phyloP scores from a whole-genome alignment of 2,888 invertebrate species.

The Macaria liturata region DNA sequence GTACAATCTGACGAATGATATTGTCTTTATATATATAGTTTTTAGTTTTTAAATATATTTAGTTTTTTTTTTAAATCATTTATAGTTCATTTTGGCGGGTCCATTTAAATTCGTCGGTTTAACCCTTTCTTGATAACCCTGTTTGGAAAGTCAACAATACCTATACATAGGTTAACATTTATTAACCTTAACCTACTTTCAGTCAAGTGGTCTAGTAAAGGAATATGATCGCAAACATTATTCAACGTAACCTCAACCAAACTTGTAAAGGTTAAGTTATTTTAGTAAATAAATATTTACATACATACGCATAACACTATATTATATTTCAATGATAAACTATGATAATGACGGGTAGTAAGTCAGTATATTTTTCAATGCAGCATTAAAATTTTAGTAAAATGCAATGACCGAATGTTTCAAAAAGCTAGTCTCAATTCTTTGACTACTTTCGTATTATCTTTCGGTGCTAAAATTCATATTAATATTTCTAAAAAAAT shows the following conservation, averaged over 20 bases:
- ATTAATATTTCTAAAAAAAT: constrained; percentile 2
- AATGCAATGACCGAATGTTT: constrained; percentile 54
- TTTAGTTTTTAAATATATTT: too few relatives aligned
- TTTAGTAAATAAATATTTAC: constrained; percentile 13
- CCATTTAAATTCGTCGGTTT: too few relatives aligned
- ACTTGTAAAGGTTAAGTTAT: constrained; percentile 6
- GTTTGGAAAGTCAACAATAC: constrained; percentile 1
- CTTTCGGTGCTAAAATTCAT: constrained; percentile 8
- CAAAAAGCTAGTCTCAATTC: constrained; percentile 80
- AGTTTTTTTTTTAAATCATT: too few relatives aligned
- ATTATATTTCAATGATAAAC: constrained; percentile 16
- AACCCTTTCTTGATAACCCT: too few relatives aligned
- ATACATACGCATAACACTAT: constrained; percentile 14
- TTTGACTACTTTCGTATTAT: constrained; percentile 14
- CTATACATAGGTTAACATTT: not conserved
- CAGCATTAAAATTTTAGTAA: constrained; percentile 23
- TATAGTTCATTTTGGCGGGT: too few relatives aligned
- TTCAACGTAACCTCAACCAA: constrained; percentile 9
- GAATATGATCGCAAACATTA: constrained; percentile 61
- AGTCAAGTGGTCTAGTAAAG: constrained; percentile 64
- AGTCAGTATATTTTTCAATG: not conserved
- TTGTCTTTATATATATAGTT: too few relatives aligned
- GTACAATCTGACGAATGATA: too few relatives aligned
- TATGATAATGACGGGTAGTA: constrained; percentile 6
- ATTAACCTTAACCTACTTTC: constrained; percentile 7